Conservation (phyloP, 2,113 vertebrate genomes). For the Ardeotis arabs region DNA sequence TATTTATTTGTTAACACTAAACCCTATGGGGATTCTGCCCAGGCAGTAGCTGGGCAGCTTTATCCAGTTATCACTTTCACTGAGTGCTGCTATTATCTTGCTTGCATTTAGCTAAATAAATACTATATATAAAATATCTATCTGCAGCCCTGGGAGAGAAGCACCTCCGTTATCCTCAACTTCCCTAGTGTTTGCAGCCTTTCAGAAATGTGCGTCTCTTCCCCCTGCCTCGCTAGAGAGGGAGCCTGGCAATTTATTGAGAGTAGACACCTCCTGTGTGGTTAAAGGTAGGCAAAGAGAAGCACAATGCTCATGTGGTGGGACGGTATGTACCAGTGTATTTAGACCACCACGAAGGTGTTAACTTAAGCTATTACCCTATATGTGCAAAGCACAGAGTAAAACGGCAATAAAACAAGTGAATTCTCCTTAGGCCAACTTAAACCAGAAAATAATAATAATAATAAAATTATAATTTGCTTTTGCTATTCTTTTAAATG, state of each 20-base stretch:
- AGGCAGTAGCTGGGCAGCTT: neutral
- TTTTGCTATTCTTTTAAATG: neutral
- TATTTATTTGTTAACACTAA: fast-evolving
- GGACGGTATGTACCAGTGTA: neutral
- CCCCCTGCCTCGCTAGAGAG: neutral
- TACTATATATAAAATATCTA: too few relatives aligned
- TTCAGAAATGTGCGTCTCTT: neutral
- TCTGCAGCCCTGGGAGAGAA: neutral
- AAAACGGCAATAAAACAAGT: neutral
- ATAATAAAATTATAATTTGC: neutral
- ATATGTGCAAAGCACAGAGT: neutral
- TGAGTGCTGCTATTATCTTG: neutral
- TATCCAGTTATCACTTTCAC: neutral
- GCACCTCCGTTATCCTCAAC: neutral
- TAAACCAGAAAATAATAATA: neutral
- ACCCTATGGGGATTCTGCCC: neutral
- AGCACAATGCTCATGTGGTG: fast-evolving
- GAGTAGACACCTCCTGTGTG: neutral
- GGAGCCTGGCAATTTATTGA: neutral
- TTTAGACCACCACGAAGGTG: neutral
- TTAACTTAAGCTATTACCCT: neutral
- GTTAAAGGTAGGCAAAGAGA: neutral
- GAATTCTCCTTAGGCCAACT: neutral
- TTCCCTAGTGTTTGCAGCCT: neutral
- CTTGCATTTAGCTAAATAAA: neutral